A percentile compares a stretch with the other conserved stretches of the same genome.
phyloP scores from a whole-genome alignment of 2,888 invertebrate genomes.

The Muschampia plurimacula region DNA sequence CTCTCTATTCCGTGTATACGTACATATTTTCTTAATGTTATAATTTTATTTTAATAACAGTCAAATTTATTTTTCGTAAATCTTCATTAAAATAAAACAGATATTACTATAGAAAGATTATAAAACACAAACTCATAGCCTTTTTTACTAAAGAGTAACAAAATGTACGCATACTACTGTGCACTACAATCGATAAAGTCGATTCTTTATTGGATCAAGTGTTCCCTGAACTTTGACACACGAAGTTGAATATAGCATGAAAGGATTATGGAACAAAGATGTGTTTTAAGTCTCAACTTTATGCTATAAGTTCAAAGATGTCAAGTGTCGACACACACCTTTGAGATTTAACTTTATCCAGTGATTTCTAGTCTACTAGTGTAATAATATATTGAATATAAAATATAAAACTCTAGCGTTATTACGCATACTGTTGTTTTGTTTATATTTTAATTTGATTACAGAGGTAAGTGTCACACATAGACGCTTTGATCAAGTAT shows the following conservation, averaged over 20 bases:
- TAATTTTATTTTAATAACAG: too few relatives aligned
- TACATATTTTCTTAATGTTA: too few relatives aligned
- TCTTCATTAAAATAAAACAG: too few relatives aligned
- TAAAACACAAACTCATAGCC: too few relatives aligned
- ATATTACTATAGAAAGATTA: too few relatives aligned
- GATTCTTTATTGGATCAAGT: constrained; percentile 45
- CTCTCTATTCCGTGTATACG: too few relatives aligned
- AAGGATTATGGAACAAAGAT: constrained; percentile 24
- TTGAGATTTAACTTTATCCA: constrained; percentile 9
- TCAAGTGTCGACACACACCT: constrained; percentile 5
- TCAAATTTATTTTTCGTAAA: too few relatives aligned
- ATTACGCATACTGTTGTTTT: too few relatives aligned
- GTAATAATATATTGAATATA: not conserved
- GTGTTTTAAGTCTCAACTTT: constrained; percentile 14
- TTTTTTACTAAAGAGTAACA: too few relatives aligned
- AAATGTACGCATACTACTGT: not conserved
- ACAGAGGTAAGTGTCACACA: too few relatives aligned
- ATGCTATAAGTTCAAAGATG: constrained; percentile 10
- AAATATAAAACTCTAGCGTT: not conserved
- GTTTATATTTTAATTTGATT: too few relatives aligned
- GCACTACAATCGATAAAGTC: not conserved
- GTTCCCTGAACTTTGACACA: constrained; percentile 1
- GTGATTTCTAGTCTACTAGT: not conserved
- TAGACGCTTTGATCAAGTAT: too few relatives aligned
- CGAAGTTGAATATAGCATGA: constrained; percentile 13